Percentiles rank a stretch among this genome's conserved stretches.
phyloP scores from a whole-genome alignment of 2,888 invertebrate genomes.

The Drosophila helvetica region DNA sequence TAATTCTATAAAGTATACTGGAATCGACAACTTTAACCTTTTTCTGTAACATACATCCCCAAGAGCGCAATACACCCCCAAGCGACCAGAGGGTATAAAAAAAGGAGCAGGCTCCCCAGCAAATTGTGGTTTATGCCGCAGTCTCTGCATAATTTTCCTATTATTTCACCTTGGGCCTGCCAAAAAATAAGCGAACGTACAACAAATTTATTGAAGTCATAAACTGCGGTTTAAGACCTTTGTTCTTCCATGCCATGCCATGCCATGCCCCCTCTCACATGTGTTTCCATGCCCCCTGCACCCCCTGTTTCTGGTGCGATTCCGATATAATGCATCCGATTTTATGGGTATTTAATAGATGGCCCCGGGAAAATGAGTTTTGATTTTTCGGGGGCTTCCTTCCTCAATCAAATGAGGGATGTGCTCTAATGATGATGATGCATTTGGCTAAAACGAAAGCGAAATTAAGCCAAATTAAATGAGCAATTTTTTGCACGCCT shows the following conservation, averaged over 20 bases:
- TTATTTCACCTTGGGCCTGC: constrained; percentile 75
- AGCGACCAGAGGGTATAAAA: background rate
- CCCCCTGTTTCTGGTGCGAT: background rate
- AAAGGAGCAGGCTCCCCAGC: background rate
- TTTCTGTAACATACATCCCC: background rate
- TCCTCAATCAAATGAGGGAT: background rate
- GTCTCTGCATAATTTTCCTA: constrained; percentile 75
- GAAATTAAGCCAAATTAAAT: constrained; percentile 68
- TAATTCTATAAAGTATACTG: too few species aligned
- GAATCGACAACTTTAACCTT: background rate
- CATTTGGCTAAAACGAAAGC: constrained; percentile 68
- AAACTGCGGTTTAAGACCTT: constrained; percentile 67
- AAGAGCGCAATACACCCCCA: background rate
- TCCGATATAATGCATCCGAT: constrained; percentile 51
- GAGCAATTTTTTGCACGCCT: constrained; percentile 22
- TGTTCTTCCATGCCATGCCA: constrained; percentile 55
- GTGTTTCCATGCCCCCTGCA: too few species aligned
- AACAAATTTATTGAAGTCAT: constrained; percentile 70
- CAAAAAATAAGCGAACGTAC: constrained; percentile 14
- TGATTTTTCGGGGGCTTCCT: constrained; percentile 8
- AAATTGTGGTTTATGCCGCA: constrained; percentile 18
- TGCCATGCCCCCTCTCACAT: constrained; percentile 30
- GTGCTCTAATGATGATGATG: constrained; percentile 48
- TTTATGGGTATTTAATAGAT: constrained; percentile 71
- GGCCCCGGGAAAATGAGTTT: constrained; percentile 44